Conservation (phyloP, 2,888 invertebrate species). For the Pyralis farinalis region DNA sequence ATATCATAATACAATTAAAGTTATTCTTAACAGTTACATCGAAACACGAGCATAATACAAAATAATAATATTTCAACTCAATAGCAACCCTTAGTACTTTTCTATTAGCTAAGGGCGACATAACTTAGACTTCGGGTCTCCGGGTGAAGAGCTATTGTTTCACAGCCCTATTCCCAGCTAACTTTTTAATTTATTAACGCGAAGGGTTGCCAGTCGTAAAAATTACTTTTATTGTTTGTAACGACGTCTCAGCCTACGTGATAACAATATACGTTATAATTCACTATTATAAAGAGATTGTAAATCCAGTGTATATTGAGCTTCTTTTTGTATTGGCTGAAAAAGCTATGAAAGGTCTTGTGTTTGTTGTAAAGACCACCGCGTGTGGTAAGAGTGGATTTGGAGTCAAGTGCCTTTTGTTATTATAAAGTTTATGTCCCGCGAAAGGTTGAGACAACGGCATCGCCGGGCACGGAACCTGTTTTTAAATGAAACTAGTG, state of each 20-base stretch:
- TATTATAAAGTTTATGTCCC: conserved; percentile 56
- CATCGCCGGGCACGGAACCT: conserved; percentile 41
- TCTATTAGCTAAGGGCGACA: conserved; percentile 55
- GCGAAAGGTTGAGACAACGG: conserved; percentile 62
- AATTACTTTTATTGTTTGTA: conserved; percentile 80
- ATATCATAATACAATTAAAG: too few species aligned
- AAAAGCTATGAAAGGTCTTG: conserved; percentile 18
- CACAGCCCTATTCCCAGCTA: conserved; percentile 54
- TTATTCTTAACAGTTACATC: too few species aligned
- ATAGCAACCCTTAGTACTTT: conserved; percentile 33
- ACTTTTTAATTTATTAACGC: conserved; percentile 78
- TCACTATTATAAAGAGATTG: conserved; percentile 50
- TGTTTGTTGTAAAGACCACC: conserved; percentile 27
- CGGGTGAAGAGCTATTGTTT: conserved; percentile 72
- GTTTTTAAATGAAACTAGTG: conserved; percentile 56
- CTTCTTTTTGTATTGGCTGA: conserved; percentile 16
- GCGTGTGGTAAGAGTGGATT: conserved; percentile 53
- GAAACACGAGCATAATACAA: too few species aligned
- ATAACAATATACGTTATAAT: conserved; percentile 74
- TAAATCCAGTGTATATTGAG: conserved; percentile 31
- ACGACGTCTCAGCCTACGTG: conserved; percentile 79
- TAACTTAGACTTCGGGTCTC: conserved; percentile 62
- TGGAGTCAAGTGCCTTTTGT: conserved; percentile 69
- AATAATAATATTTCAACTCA: too few species aligned
- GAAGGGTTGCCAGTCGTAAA: conserved; percentile 75